These are phyloP conservation scores for Astyanax mexicanus DNA, from an alignment of 2,797 vertebrate genomes.

Conservation along the genomic window DNA sequence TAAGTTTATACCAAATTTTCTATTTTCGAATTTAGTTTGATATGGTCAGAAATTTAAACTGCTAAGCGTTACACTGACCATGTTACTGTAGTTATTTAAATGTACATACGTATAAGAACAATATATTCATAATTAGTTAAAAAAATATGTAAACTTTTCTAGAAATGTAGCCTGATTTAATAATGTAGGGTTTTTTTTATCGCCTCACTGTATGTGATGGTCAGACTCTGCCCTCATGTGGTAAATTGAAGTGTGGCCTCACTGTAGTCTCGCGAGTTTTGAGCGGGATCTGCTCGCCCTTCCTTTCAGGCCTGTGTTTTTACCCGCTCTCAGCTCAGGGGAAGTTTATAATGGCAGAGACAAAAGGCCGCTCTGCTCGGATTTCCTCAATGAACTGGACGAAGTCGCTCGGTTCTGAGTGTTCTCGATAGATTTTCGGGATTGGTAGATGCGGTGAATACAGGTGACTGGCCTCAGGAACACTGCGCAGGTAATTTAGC, in stretches of 20 bases:
- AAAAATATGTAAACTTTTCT: no score
- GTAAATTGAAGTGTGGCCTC: background rate
- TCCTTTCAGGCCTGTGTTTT: conserved; percentile 19
- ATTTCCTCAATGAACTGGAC: background rate
- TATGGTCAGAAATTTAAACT: no score
- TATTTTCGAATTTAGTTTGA: no score
- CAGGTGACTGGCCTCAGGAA: background rate
- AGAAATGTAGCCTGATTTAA: no score
- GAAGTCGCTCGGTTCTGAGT: background rate
- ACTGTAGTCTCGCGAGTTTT: conserved; percentile 42
- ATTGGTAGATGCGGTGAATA: conserved; percentile 26
- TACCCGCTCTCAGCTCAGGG: conserved; percentile 3
- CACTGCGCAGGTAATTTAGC: conserved; percentile 39
- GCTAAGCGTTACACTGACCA: no score
- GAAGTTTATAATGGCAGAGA: conserved; percentile 47
- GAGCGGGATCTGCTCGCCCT: background rate
- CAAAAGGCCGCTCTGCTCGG: background rate
- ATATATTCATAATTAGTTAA: no score
- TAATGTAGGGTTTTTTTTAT: no score
- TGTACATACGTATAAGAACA: no score
- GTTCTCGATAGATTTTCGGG: background rate
- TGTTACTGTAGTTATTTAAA: no score
- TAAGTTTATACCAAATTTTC: no score
- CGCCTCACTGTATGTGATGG: background rate
- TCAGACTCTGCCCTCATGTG: conserved; percentile 8